Evolutionary conservation across 2,888 invertebrate species (phyloP), one percentile per base, ranked within the genome.

Genomic region (Drosophila monieri): DNA sequence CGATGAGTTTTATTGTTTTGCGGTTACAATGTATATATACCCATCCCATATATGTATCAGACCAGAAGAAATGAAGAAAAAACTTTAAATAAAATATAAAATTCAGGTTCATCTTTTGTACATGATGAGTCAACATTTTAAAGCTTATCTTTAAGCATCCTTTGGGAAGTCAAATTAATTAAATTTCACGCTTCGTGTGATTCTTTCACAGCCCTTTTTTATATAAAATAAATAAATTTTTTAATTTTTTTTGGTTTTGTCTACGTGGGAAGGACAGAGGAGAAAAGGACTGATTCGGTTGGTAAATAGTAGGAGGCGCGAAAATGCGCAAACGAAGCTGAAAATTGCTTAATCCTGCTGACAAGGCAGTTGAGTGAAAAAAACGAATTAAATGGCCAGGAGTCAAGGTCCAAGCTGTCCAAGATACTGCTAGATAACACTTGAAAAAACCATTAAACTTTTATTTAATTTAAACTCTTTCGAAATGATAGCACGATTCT

Each of bases 341-440:
- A 84, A 84, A 85, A 84, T 84, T 85, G 86, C 86, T 83, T 85
- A 84, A 84, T 85, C 86, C 84, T 83, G 86, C 86, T 85, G 86
- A 84, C 84, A 84, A 80, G 86, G 72, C 78, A 74, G 75, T 64
- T 74, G 71, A 77, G 73, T 70, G 64, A 71, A 73, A 74, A 61
- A 61, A 54, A 44, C 30, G 44, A 18, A 44, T 32, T 52, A 55
- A 51, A 64, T 41, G 70, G 21, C 39, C 21, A 6, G 21, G 35
- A 23, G n/a, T 9, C 27, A 14, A 15, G 18, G 10, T 18, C 9
- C 18, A 21, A 41, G 21, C n/a, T 14, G 35, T 5, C 4, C 35
- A n/a, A 35, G 35, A 35, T n/a, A 39, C 1, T 3, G 3, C 6
- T 14, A 8, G 1, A 32, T 2, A 12, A 32, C 32, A 32, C 32